phyloP scores from a whole-genome alignment of 2,888 invertebrate genomes.

The Deilephila porcellus region DNA sequence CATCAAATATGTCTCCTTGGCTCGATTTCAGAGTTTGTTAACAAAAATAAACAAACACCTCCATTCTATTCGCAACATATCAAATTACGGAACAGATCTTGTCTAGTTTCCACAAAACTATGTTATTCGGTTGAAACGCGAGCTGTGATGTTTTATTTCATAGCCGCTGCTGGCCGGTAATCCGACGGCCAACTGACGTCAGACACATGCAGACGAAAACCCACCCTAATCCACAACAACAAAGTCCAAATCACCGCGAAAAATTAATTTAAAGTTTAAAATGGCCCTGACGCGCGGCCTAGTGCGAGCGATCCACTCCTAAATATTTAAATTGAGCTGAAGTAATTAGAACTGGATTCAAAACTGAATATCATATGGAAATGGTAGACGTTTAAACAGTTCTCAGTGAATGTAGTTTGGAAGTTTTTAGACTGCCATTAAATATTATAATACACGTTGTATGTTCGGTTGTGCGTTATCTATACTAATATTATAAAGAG shows the following conservation, averaged over 20 bases:
- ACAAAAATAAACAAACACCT: not conserved
- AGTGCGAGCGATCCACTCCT: conserved; percentile 5
- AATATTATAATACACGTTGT: no score
- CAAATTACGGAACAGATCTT: conserved; percentile 6
- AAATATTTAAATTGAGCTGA: conserved; percentile 20
- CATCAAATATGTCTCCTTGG: no score
- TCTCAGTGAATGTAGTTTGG: not conserved
- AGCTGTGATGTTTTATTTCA: conserved; percentile 17
- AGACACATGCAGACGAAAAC: conserved; percentile 10
- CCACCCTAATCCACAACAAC: conserved; percentile 5
- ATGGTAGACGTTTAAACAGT: not conserved
- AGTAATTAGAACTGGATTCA: conserved; percentile 5
- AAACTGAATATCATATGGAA: not conserved
- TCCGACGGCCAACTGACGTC: conserved; percentile 29
- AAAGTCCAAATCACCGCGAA: conserved; percentile 20
- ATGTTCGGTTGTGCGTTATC: no score
- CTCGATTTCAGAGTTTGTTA: not conserved
- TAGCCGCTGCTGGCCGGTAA: conserved; percentile 21
- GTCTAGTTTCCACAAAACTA: conserved; percentile 12
- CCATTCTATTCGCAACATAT: not conserved
- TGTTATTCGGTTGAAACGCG: conserved; percentile 25
- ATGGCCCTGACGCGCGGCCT: not conserved
- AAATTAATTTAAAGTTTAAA: conserved; percentile 28
- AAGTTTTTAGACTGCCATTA: not conserved
- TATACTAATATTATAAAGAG: no score